Conservation (phyloP, 1,140 invertebrate species). For the Elymnias hypermnestra region DNA sequence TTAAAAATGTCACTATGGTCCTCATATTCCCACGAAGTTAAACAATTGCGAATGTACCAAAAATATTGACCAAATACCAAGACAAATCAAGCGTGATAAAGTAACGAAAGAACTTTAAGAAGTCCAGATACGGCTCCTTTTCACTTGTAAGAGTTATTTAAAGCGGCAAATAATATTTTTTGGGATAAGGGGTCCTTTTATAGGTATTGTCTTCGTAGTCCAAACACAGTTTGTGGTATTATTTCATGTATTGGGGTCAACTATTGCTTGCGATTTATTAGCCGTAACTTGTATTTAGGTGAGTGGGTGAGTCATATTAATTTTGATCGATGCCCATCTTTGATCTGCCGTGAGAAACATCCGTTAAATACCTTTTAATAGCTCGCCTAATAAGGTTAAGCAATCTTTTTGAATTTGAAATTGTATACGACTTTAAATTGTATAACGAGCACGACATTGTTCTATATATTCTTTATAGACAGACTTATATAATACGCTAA, state of each 20-base stretch:
- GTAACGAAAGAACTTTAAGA: neutral
- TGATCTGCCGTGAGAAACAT: conserved; percentile 7
- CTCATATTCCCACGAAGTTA: conserved; percentile 48
- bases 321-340: conserved; percentile 27
- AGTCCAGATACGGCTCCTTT: conserved; percentile 15
- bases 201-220: conserved; percentile 37
- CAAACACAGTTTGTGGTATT: conserved; percentile 48
- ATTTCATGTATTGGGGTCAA: conserved; percentile 52
- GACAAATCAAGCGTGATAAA: conserved; percentile 7
- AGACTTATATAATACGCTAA: no score
- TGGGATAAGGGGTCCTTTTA: conserved; percentile 38
- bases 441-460: no score
- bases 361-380: conserved; percentile 12
- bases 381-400: no score
- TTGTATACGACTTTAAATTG: no score
- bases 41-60: conserved; percentile 52
- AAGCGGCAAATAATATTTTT: conserved; percentile 16
- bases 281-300: conserved; percentile 33
- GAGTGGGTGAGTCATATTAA: conserved; percentile 41
- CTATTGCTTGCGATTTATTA: conserved; percentile 38
- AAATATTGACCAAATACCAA: conserved; percentile 35
- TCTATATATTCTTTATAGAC: no score
- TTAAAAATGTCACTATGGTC: conserved; percentile 37
- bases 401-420: no score
- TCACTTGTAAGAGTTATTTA: conserved; percentile 1